phyloP scores from a whole-genome alignment of 2,888 invertebrate genomes.

The Ophion slaviceki region DNA sequence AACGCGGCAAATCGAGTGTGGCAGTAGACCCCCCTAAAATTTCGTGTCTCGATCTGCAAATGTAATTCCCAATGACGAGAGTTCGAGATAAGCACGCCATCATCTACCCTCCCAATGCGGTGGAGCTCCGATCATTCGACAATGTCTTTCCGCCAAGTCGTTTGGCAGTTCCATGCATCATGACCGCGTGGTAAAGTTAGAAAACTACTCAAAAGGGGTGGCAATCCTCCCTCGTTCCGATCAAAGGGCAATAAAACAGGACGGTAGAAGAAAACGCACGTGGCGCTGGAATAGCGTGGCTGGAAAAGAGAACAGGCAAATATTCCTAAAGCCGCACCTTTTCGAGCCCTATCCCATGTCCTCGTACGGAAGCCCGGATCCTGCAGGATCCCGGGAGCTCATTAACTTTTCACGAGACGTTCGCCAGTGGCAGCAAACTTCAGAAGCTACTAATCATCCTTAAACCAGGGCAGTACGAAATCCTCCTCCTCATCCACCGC shows the following conservation, averaged over 20 bases:
- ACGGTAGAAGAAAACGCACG: background rate
- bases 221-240: background rate
- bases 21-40: conserved; percentile 36
- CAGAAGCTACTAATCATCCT: conserved; percentile 70
- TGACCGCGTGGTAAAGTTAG: background rate
- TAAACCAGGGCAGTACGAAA: conserved; percentile 66
- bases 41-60: conserved; percentile 18
- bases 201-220: background rate
- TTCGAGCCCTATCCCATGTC: background rate
- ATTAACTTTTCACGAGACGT: conserved; percentile 65
- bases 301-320: background rate
- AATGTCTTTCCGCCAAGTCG: background rate
- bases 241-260: background rate
- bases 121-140: background rate
- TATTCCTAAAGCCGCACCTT: conserved; percentile 8
- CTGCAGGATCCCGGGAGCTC: conserved; percentile 46
- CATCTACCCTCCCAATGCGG: background rate
- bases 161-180: background rate
- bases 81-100: background rate
- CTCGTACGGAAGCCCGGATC: conserved; percentile 5
- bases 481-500: conserved; percentile 44
- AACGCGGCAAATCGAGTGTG: conserved; percentile 63
- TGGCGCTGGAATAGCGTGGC: background rate
- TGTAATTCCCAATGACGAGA: conserved; percentile 48
- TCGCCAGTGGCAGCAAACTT: conserved; percentile 61